phyloP scores from a whole-genome alignment of 2,797 vertebrate species.

The Natrix natrix region DNA sequence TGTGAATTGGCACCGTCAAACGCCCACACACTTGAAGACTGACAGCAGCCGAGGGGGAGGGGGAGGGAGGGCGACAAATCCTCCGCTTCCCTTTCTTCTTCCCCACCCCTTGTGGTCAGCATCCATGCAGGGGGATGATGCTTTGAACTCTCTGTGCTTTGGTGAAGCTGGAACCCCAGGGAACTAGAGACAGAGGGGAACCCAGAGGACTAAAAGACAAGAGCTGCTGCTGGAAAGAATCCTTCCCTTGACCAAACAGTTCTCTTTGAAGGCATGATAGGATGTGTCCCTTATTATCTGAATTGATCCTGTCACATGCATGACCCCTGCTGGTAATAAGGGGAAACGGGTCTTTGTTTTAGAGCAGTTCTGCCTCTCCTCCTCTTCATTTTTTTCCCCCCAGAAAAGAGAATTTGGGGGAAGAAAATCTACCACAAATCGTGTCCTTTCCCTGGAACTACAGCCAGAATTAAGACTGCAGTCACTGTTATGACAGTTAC shows the following conservation, averaged over 20 bases:
- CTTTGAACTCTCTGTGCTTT: not conserved
- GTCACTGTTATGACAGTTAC: not conserved
- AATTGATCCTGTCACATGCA: not conserved
- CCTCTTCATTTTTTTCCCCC: not conserved
- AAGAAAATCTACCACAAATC: not conserved
- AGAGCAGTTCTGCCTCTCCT: not conserved
- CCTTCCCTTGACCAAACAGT: not conserved
- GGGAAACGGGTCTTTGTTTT: not conserved
- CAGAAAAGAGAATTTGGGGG: not conserved
- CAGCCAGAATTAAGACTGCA: not conserved
- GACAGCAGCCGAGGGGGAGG: not conserved
- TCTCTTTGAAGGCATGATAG: not conserved
- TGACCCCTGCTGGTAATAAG: constrained; percentile 17
- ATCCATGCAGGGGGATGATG: not conserved
- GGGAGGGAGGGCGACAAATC: not conserved
- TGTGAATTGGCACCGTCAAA: constrained; percentile 39
- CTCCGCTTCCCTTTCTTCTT: not conserved
- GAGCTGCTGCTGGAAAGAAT: not conserved
- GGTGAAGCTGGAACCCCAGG: not conserved
- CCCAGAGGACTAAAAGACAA: not conserved
- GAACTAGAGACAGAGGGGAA: not conserved
- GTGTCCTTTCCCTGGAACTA: not conserved
- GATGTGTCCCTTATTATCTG: not conserved
- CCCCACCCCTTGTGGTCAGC: not conserved
- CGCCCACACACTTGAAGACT: constrained; percentile 53